Evolutionary conservation across 2,113 vertebrate genomes (phyloP), one percentile per base, ranked within the genome.

Genomic region (Cyanoramphus novaezelandiae): DNA sequence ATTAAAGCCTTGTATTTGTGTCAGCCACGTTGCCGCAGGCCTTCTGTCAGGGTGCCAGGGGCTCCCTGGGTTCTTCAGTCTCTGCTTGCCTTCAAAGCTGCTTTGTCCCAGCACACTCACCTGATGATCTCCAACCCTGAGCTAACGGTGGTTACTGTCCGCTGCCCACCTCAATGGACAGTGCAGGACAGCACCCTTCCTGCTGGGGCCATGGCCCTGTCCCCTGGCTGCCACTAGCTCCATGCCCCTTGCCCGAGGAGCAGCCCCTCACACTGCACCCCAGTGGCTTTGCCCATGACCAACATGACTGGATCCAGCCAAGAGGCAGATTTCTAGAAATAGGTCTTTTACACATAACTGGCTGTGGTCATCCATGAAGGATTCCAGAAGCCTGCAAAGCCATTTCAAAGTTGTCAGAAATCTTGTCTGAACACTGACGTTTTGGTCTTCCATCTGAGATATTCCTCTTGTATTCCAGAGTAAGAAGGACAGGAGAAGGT

Each of bases 11-110:
- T 57, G 11, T 57, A 23, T 88, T 79, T 53, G 2, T 53, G 43
- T 77, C 43, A 50, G 19, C 47, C 25, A 9, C 0, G 0, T 77
- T 72, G 43, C 28, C 1, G 0, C 15, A 64, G 24, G 31, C 39
- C 60, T n/a, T 16, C 37, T 57, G 20, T 35, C 21, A 52, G 19
- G 8, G 12, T 29, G 18, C 55, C 13, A 6, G 55, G 71, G 27
- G 3, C 14, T 15, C 28, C 11, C 35, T 7, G 3, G 12, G 14
- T 63, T 82, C 53, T 72, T 78, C 33, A 67, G 31, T 41, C 39
- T 86, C 39, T 74, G 33, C 43, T 55, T 2, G 9, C 7, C 39
- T 50, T 37, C 25, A 46, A 25, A 41, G 41, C 9, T 76, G 21
- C 43, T 29, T 68, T 20, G 11, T 80, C 12, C 43, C 8, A 1